Conservation (phyloP, 92 coral and sea anemone species). For the Heteractis magnifica region DNA sequence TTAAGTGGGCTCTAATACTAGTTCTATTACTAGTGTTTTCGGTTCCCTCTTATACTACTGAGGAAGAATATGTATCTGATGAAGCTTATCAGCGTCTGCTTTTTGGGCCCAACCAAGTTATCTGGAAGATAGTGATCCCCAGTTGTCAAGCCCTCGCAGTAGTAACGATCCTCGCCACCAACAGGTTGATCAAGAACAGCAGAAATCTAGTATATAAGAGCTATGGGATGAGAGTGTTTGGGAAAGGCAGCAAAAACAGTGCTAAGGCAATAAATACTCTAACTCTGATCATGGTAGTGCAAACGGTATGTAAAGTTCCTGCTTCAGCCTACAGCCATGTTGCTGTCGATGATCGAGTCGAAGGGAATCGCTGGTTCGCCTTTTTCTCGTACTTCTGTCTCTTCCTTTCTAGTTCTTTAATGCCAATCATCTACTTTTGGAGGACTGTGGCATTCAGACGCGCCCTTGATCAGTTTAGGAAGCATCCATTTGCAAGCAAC, state of each 20-base stretch:
- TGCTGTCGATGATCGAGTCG: conserved; percentile 26
- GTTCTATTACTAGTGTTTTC: conserved; percentile 14
- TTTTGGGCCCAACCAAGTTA: conserved; percentile 34
- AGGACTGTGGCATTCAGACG: conserved; percentile 52
- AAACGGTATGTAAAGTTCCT: conserved; percentile 33
- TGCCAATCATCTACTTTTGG: conserved; percentile 38
- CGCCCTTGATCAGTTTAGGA: conserved; percentile 29
- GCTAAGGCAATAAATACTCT: conserved; percentile 26
- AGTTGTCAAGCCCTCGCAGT: neutral
- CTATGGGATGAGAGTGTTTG: conserved; percentile 24
- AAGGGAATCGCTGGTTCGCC: conserved; percentile 49
- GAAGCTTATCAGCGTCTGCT: conserved; percentile 33
- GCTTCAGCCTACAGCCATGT: conserved; percentile 31
- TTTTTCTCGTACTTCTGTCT: conserved; percentile 43
- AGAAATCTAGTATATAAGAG: conserved; percentile 7
- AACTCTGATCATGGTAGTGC: conserved; percentile 19
- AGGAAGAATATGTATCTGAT: conserved; percentile 21
- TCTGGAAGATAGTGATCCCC: conserved; percentile 41
- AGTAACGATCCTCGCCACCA: conserved; percentile 16
- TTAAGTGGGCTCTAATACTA: conserved; percentile 22
- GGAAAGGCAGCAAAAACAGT: conserved; percentile 27
- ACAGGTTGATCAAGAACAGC: conserved; percentile 13
- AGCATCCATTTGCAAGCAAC: conserved; percentile 18
- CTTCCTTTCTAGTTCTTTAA: conserved; percentile 46
- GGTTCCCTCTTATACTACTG: neutral